Percentiles rank a stretch among this genome's conserved stretches.
phyloP scores from a whole-genome alignment of 2,888 invertebrate genomes.

The Caenorhabditis uteleia region DNA sequence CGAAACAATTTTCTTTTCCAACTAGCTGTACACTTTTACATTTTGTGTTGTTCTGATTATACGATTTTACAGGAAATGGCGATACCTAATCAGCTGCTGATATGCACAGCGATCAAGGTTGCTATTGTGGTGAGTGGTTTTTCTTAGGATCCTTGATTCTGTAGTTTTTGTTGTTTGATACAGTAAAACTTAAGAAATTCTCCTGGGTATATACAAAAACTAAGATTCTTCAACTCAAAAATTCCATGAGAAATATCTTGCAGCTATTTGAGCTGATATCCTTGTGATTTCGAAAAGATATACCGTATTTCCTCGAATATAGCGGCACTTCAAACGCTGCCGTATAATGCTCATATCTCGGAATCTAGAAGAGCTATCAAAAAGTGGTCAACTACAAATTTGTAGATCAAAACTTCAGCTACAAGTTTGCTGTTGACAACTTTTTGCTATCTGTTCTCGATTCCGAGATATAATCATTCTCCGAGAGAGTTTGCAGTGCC shows the following conservation, averaged over 20 bases:
- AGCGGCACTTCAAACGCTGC: too few species aligned
- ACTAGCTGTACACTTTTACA: too few species aligned
- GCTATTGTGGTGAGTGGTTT: slow-evolving; percentile 61
- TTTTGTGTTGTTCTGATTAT: too few species aligned
- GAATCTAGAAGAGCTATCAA: too few species aligned
- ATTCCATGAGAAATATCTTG: neutral
- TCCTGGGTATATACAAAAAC: neutral
- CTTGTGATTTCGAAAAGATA: neutral
- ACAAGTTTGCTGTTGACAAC: too few species aligned
- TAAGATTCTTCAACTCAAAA: neutral
- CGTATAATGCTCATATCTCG: too few species aligned
- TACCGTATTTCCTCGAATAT: neutral
- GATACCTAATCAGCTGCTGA: slow-evolving; percentile 63
- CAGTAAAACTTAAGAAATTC: neutral
- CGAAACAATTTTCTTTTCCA: too few species aligned
- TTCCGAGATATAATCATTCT: too few species aligned
- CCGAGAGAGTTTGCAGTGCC: too few species aligned
- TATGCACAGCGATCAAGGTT: slow-evolving; percentile 59
- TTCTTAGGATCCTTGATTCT: neutral
- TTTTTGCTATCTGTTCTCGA: too few species aligned
- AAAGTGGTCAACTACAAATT: too few species aligned
- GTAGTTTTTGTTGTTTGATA: slow-evolving; percentile 3
- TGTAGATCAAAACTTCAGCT: too few species aligned
- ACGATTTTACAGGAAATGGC: slow-evolving; percentile 51
- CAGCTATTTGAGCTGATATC: neutral